Percentiles rank a stretch among this genome's conserved stretches.
Conservation (phyloP, 1,140 invertebrate genomes). For the Procambarus clarkii region DNA sequence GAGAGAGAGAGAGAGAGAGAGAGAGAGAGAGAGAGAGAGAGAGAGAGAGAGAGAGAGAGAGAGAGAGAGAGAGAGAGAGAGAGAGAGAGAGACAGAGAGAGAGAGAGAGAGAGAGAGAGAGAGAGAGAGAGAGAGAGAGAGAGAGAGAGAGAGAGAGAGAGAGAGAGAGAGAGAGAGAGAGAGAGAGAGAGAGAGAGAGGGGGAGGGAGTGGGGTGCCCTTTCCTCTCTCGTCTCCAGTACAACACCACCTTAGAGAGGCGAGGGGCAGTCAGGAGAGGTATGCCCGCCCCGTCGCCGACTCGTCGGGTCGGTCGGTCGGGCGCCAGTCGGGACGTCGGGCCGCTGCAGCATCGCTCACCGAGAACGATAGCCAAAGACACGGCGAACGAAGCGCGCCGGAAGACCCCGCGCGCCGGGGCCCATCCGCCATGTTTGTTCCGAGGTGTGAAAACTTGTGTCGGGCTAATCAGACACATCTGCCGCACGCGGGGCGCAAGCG, state of each 20-base stretch:
- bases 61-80: neutral
- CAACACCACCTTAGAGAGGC: too few species aligned
- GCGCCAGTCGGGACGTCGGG: neutral
- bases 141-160: too few species aligned
- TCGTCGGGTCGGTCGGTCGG: neutral
- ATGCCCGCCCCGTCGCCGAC: too few species aligned
- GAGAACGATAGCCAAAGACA: neutral
- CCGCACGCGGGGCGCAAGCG: conserved; percentile 32
- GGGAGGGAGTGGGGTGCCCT: too few species aligned
- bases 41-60: neutral
- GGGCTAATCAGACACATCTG: conserved; percentile 65
- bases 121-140: neutral
- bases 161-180: neutral
- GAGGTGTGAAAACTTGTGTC: conserved; percentile 72
- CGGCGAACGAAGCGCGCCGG: neutral
- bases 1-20: neutral
- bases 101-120: neutral
- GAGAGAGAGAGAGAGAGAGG: too few species aligned
- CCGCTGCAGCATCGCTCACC: neutral
- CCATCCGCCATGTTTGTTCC: conserved; percentile 71
- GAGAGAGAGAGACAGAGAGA: neutral
- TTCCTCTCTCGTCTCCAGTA: too few species aligned
- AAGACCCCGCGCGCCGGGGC: conserved; percentile 9
- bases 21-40: neutral
- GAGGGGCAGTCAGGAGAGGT: too few species aligned